Percentiles rank a stretch among this genome's conserved stretches.
Evolutionary conservation across 2,888 invertebrate species (phyloP).

Genomic region (Heteropelma amictum): DNA sequence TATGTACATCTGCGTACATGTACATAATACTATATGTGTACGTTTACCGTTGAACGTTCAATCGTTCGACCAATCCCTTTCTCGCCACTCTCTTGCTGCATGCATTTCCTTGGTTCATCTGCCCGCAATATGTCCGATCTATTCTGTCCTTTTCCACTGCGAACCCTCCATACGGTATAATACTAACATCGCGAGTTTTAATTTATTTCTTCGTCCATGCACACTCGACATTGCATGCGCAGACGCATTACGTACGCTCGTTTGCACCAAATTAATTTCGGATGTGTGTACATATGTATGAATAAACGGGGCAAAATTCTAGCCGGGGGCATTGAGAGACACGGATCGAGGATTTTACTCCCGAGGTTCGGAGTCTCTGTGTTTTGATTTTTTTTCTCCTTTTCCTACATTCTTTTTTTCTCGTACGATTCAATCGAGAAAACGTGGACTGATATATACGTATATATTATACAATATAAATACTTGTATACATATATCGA

Average conservation of each 20-base stretch:
- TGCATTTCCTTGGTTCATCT: not conserved
- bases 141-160: conserved; percentile 9
- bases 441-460: no score
- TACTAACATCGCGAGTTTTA: conserved; percentile 9
- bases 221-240: conserved; percentile 10
- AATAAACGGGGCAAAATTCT: conserved; percentile 32
- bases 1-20: not conserved
- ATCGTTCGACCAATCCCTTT: conserved; percentile 35
- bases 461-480: no score
- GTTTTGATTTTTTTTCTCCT: not conserved
- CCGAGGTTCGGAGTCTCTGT: not conserved
- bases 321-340: not conserved
- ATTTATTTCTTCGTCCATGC: conserved; percentile 24
- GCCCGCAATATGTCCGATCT: not conserved
- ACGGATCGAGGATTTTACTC: conserved; percentile 3
- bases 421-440: not conserved
- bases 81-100: conserved; percentile 28
- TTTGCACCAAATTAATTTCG: conserved; percentile 56
- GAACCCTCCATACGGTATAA: conserved; percentile 1
- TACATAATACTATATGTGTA: not conserved
- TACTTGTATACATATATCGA: no score
- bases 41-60: conserved; percentile 5
- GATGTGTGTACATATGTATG: conserved; percentile 21
- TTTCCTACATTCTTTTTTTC: not conserved
- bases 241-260: conserved; percentile 38